Percentiles rank a stretch among this genome's conserved stretches.
These are phyloP conservation scores for Perognathus longimembris DNA, from an alignment of 2,113 vertebrate species.

Conservation along the genomic window DNA sequence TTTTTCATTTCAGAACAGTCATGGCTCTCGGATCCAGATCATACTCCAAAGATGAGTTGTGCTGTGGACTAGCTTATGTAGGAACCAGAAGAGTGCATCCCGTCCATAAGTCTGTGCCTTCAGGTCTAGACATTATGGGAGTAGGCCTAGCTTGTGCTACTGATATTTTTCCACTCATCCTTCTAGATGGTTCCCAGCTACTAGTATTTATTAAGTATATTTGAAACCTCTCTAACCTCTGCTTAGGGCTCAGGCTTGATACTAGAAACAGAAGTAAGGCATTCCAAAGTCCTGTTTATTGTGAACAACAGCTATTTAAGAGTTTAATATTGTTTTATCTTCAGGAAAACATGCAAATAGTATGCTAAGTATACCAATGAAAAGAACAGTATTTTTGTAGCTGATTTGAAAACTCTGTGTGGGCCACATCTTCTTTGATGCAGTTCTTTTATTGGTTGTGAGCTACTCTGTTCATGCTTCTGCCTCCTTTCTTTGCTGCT, in stretches of 20 bases:
- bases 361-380: conserved; percentile 82
- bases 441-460: conserved; percentile 53
- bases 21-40: conserved; percentile 46
- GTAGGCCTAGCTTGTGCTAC: background rate
- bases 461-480: conserved; percentile 60
- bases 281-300: conserved; percentile 69
- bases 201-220: conserved; percentile 5
- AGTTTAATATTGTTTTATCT: conserved; percentile 82
- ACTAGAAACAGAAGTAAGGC: conserved; percentile 77
- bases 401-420: conserved; percentile 79
- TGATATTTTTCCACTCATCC: background rate
- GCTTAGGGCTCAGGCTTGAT: conserved; percentile 62
- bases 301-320: conserved; percentile 78
- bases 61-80: background rate
- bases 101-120: background rate
- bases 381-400: conserved; percentile 81
- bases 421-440: conserved; percentile 67
- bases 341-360: conserved; percentile 81
- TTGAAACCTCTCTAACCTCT: conserved; percentile 60
- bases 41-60: background rate
- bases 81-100: background rate
- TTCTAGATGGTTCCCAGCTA: conserved; percentile 16
- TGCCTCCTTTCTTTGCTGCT: conserved; percentile 62
- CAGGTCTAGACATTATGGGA: background rate
- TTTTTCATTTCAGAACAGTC: conserved; percentile 70